phyloP scores from a whole-genome alignment of 2,113 vertebrate genomes.

The Etia nguti region DNA sequence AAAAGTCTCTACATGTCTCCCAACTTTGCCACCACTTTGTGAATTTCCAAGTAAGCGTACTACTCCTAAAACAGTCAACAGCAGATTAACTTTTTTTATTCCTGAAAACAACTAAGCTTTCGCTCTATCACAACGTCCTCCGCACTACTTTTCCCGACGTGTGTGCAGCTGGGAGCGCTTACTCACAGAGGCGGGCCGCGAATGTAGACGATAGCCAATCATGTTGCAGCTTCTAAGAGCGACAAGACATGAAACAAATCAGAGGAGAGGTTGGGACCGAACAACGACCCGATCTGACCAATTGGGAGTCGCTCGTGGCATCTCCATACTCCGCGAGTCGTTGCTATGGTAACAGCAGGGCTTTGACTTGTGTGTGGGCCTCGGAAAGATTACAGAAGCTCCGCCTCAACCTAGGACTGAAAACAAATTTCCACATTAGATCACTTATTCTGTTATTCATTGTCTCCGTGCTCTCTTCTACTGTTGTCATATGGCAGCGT shows the following conservation, averaged over 20 bases:
- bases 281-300: not conserved
- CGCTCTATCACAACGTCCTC: not conserved
- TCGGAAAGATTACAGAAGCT: not conserved
- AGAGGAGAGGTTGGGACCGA: not conserved
- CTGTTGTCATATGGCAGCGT: not conserved
- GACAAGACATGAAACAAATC: constrained; percentile 4
- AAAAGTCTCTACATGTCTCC: constrained; percentile 22
- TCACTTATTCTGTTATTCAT: not conserved
- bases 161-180: not conserved
- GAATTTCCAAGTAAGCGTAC: not conserved
- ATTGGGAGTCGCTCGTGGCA: not conserved
- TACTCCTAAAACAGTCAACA: no score
- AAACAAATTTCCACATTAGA: not conserved
- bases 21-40: not conserved
- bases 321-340: not conserved
- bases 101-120: not conserved
- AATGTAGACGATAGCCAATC: not conserved
- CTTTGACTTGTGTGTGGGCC: constrained; percentile 17
- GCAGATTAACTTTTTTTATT: not conserved
- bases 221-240: fast-evolving
- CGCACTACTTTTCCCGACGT: not conserved
- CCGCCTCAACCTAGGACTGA: not conserved
- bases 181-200: not conserved
- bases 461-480: not conserved
- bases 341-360: constrained; percentile 47